Percentiles rank a stretch among this genome's conserved stretches.
Evolutionary conservation across 2,888 invertebrate species (phyloP).

Genomic region (Tipula helvola): DNA sequence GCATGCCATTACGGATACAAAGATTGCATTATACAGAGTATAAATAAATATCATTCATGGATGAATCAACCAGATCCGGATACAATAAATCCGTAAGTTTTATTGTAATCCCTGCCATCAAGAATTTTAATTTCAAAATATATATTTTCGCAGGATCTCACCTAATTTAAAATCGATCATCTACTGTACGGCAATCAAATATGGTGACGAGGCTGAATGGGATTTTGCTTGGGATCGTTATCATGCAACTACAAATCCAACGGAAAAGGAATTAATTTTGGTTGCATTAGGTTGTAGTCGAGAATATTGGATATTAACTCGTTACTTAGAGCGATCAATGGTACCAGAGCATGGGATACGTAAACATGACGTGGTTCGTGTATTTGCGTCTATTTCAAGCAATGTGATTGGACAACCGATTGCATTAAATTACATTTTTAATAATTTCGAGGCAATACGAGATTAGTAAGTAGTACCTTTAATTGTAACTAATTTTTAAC

Average conservation of each 20-base stretch:
- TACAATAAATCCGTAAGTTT: conserved; percentile 56
- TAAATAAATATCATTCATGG: conserved; percentile 63
- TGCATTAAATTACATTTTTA: conserved; percentile 63
- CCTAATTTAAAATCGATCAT: conserved; percentile 72
- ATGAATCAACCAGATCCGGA: conserved; percentile 58
- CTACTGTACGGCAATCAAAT: conserved; percentile 74
- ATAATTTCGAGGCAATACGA: conserved; percentile 59
- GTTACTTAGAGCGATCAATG: conserved; percentile 60
- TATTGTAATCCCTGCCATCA: neutral
- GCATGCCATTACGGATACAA: conserved; percentile 64
- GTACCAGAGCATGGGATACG: conserved; percentile 63
- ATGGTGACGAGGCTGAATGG: conserved; percentile 79
- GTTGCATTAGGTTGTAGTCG: conserved; percentile 69
- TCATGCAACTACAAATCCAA: conserved; percentile 58
- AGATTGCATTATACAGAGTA: conserved; percentile 62
- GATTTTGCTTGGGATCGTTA: conserved; percentile 76
- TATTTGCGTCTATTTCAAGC: conserved; percentile 62
- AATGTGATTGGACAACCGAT: conserved; percentile 72
- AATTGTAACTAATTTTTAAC: no score
- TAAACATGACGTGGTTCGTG: conserved; percentile 67
- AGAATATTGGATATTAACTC: conserved; percentile 62
- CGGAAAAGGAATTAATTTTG: conserved; percentile 67
- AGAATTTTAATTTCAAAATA: neutral
- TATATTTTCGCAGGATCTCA: conserved; percentile 48
- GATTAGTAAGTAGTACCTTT: conserved; percentile 49